A percentile compares a stretch with the other conserved stretches of the same genome.
These are phyloP conservation scores for Xanthia togata DNA, from an alignment of 2,888 invertebrate genomes.

Conservation along the genomic window DNA sequence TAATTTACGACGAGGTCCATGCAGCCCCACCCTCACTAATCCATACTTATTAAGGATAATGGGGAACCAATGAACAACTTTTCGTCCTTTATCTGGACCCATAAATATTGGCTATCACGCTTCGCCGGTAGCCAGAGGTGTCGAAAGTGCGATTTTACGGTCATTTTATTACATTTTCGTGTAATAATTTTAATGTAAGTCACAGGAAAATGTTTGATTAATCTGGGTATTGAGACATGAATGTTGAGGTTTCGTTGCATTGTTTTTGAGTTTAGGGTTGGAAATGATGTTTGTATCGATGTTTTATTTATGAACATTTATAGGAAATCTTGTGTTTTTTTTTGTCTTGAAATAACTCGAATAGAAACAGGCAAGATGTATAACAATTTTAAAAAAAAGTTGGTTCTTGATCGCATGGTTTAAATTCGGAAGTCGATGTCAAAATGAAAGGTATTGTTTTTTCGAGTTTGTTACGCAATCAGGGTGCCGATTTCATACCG, in stretches of 20 bases:
- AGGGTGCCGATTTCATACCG: neutral
- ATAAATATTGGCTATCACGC: slow-evolving; percentile 83
- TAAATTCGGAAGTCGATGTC: neutral
- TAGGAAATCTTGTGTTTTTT: no score
- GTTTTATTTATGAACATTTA: neutral
- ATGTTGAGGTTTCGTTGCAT: slow-evolving; percentile 17
- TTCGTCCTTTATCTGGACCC: slow-evolving; percentile 85
- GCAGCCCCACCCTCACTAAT: slow-evolving; percentile 84
- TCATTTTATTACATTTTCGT: slow-evolving; percentile 78
- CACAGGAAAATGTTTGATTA: slow-evolving; percentile 50
- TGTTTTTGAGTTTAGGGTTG: neutral
- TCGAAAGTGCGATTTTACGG: slow-evolving; percentile 83
- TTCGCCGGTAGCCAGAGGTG: slow-evolving; percentile 81
- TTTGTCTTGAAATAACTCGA: neutral
- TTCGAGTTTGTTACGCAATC: neutral
- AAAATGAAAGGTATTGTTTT: neutral
- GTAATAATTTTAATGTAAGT: slow-evolving; percentile 78
- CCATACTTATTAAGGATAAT: slow-evolving; percentile 90
- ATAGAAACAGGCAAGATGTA: neutral
- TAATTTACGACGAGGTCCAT: slow-evolving; percentile 85
- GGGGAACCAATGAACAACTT: slow-evolving; percentile 88
- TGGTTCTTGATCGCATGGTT: neutral
- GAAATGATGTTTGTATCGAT: neutral
- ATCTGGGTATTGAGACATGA: slow-evolving; percentile 3
- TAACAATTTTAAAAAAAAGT: no score